Base-by-base conservation (phyloP, 2,888 invertebrate genomes). In the Drosophila emarginata region DNA sequence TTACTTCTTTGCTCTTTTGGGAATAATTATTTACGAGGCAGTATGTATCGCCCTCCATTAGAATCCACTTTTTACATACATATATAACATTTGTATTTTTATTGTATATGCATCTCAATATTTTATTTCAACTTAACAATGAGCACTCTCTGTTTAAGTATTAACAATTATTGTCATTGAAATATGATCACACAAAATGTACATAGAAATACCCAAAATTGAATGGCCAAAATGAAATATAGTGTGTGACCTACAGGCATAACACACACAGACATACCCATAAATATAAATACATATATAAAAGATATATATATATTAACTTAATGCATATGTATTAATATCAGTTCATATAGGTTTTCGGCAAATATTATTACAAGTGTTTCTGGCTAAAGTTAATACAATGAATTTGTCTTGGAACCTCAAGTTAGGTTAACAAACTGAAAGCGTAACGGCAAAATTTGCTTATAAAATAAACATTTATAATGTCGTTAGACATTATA, bases 281-380 rank as follows among this genome's bases (percentile, higher is more conserved):
- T 3, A 40, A 2, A 40, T 18, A 40, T 0, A 18, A 11, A 15
- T 37, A 6, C 23, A 51, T 69, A n/a, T 61, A 39, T 52, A 45
- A 36, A 12, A n/a, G n/a, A n/a, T n/a, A n/a, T 72, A 53, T 26
- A 40, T 56, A 5, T 15, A 14, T 26, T 57, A 51, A 9, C 28
- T 5, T 5, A 9, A 32, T 32, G 9, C 32, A 32, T 32, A 32
- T 32, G 32, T 32, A 32, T 32, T 32, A 32, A 32, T 32, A 32
- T 32, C 32, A 32, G 32, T 32, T 32, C 32, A 32, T 32, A 32
- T 45, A 23, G 21, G 51, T 23, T 18, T n/a, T 23, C 5, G 58
- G 58, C 36, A 69, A 83, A 87, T 87, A 76, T 87, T 76, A 54
- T 52, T 15, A 58, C 79, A 80, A 62, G 40, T 86, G 78, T 53